phyloP scores from a whole-genome alignment of 2,888 invertebrate genomes.

The Formica aserva region DNA sequence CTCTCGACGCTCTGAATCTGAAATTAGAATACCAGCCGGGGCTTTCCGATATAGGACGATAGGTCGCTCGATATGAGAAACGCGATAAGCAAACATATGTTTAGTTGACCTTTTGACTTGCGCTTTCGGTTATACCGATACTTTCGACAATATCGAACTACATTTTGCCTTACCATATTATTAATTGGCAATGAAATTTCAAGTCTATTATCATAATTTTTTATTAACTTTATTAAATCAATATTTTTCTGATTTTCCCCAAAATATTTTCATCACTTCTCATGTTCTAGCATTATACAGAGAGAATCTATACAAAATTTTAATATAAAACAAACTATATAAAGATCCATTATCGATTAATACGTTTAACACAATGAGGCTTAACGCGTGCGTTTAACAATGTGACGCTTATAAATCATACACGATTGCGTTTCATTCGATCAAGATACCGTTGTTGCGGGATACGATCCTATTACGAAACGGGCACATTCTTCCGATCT shows the following conservation, averaged over 20 bases:
- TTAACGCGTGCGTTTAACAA: not conserved
- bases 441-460: slow-evolving; percentile 10
- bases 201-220: not conserved
- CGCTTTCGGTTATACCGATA: not conserved
- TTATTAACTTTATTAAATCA: slow-evolving; percentile 9
- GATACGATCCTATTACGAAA: slow-evolving; percentile 14
- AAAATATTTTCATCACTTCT: not conserved
- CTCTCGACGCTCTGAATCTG: slow-evolving; percentile 31
- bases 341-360: not conserved
- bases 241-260: not conserved
- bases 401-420: not conserved
- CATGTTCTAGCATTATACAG: not conserved
- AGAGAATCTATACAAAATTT: not conserved
- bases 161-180: not conserved
- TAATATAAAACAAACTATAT: not conserved
- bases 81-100: slow-evolving; percentile 36
- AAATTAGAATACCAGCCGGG: slow-evolving; percentile 38
- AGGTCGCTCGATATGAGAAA: slow-evolving; percentile 32
- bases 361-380: not conserved
- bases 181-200: not conserved
- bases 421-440: not conserved
- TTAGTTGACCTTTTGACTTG: not conserved
- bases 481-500: slow-evolving; percentile 41
- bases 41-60: slow-evolving; percentile 35
- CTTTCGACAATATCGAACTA: not conserved